These are phyloP conservation scores for Chrysochloris asiatica DNA, from an alignment of 2,113 vertebrate species.

Conservation along the genomic window DNA sequence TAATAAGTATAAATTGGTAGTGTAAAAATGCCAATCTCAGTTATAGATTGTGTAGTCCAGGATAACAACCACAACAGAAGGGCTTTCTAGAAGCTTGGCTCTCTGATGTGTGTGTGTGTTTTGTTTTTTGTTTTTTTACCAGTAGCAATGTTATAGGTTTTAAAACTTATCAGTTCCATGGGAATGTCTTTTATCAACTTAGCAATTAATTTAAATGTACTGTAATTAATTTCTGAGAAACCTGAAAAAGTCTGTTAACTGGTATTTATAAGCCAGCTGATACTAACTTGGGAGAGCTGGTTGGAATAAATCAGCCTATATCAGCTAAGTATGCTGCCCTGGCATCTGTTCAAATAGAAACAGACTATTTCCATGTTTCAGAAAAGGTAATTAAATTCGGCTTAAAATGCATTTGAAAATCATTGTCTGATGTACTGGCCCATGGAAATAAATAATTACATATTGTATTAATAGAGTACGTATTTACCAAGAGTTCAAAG, in stretches of 20 bases:
- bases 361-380: slow-evolving; percentile 65
- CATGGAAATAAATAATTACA: slow-evolving; percentile 73
- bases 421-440: slow-evolving; percentile 69
- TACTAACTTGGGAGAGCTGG: slow-evolving; percentile 46
- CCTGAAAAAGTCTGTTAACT: slow-evolving; percentile 67
- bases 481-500: slow-evolving; percentile 48
- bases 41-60: neutral
- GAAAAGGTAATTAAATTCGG: slow-evolving; percentile 72
- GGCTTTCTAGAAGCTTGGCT: neutral
- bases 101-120: too few species aligned
- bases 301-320: slow-evolving; percentile 57
- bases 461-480: slow-evolving; percentile 59
- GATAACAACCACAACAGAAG: neutral
- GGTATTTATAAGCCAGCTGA: slow-evolving; percentile 59
- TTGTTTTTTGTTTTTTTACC: too few species aligned
- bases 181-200: slow-evolving; percentile 68
- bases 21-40: neutral
- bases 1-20: neutral
- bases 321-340: slow-evolving; percentile 59
- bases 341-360: slow-evolving; percentile 61
- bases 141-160: neutral
- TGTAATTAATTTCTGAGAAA: slow-evolving; percentile 75
- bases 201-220: slow-evolving; percentile 69
- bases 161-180: slow-evolving; percentile 39
- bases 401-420: slow-evolving; percentile 65